Percentiles rank a stretch among this genome's conserved stretches.
Evolutionary conservation across 2,888 invertebrate species (phyloP).

Genomic region (Tipula vernalis): DNA sequence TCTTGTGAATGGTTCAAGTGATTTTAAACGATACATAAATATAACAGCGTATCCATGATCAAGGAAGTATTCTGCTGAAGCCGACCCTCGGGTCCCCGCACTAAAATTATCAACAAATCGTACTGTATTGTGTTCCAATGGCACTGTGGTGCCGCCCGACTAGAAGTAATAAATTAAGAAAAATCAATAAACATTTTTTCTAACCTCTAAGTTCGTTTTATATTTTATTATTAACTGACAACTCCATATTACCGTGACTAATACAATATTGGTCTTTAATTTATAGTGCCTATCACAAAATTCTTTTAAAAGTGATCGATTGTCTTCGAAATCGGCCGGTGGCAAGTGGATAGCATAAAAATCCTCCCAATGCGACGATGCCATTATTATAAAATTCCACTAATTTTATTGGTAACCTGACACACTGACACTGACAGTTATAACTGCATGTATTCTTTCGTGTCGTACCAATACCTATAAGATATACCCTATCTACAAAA

Average conservation of each 20-base stretch:
- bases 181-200: slow-evolving; percentile 5
- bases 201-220: neutral
- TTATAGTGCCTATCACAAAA: slow-evolving; percentile 60
- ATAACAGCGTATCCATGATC: slow-evolving; percentile 80
- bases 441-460: no score
- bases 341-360: slow-evolving; percentile 69
- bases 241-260: slow-evolving; percentile 57
- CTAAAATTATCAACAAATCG: slow-evolving; percentile 98
- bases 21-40: slow-evolving; percentile 83
- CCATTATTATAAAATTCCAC: slow-evolving; percentile 14
- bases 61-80: slow-evolving; percentile 92
- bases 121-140: slow-evolving; percentile 92
- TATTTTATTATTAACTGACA: neutral
- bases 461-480: no score
- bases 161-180: slow-evolving; percentile 30
- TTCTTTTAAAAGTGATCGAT: slow-evolving; percentile 54
- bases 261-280: slow-evolving; percentile 54
- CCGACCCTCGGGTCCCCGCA: slow-evolving; percentile 87
- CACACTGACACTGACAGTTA: neutral
- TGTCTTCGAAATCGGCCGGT: slow-evolving; percentile 64
- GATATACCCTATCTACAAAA: no score
- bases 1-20: slow-evolving; percentile 81
- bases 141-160: slow-evolving; percentile 96
- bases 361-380: slow-evolving; percentile 60
- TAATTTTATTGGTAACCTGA: neutral